phyloP scores from a whole-genome alignment of 2,113 vertebrate species.

The Mugil cephalus region DNA sequence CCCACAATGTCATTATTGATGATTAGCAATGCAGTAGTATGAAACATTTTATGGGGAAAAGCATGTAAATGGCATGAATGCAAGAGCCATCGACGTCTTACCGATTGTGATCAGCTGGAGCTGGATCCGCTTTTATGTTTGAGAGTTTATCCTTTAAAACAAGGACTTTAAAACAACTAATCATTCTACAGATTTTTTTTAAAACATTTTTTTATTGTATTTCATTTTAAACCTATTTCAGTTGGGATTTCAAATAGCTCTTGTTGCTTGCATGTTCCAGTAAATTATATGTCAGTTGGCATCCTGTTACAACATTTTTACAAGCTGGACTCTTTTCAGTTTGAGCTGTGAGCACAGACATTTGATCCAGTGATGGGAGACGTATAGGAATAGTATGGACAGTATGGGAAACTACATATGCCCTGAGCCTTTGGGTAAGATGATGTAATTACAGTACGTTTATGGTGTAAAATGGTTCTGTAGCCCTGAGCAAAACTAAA shows the following conservation, averaged over 20 bases:
- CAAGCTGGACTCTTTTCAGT: too few species aligned
- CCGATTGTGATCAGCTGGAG: background rate
- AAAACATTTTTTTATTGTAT: too few species aligned
- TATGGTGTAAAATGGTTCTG: slow-evolving; percentile 11
- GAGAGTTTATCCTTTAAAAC: too few species aligned
- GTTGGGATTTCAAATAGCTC: too few species aligned
- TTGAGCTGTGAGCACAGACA: background rate
- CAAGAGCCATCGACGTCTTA: slow-evolving; percentile 1
- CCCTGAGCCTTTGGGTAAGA: slow-evolving; percentile 9
- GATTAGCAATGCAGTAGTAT: slow-evolving; percentile 51
- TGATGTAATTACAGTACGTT: slow-evolving; percentile 35
- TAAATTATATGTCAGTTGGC: too few species aligned
- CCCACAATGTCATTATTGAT: slow-evolving; percentile 51
- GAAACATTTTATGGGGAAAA: slow-evolving; percentile 4
- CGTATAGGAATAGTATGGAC: background rate
- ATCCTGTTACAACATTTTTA: too few species aligned
- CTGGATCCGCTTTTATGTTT: too few species aligned
- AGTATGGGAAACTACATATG: slow-evolving; percentile 1
- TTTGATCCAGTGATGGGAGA: background rate
- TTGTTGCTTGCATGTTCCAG: too few species aligned
- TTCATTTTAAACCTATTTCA: too few species aligned
- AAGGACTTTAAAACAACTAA: too few species aligned
- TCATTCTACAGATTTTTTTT: too few species aligned
- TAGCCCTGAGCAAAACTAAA: slow-evolving; percentile 1
- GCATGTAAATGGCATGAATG: slow-evolving; percentile 2